phyloP scores from a whole-genome alignment of 2,113 vertebrate species.

The Sceloporus tristichus region DNA sequence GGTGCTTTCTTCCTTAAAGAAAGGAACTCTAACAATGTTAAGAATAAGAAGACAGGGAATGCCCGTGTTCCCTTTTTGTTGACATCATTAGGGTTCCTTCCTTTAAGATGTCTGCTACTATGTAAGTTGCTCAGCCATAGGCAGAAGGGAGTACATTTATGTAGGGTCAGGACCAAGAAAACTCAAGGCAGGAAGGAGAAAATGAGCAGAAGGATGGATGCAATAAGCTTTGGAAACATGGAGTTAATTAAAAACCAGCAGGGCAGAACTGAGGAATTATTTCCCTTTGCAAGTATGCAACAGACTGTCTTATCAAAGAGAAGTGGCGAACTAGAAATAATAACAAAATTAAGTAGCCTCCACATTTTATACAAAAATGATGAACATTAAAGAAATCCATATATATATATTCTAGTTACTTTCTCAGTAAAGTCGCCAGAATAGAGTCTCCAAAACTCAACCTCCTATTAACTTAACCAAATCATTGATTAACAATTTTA shows the following conservation, averaged over 20 bases:
- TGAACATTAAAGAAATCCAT: not conserved
- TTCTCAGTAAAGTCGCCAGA: not conserved
- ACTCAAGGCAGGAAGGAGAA: not conserved
- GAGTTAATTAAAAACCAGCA: not conserved
- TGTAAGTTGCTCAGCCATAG: not conserved
- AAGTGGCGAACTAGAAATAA: not conserved
- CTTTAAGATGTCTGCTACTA: not conserved
- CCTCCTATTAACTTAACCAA: not conserved
- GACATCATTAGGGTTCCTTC: not conserved
- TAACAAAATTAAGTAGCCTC: not conserved
- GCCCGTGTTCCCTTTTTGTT: too few relatives aligned
- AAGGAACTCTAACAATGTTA: too few relatives aligned
- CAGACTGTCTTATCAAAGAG: not conserved
- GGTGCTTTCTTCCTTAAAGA: not conserved
- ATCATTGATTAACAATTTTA: not conserved
- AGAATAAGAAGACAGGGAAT: not conserved
- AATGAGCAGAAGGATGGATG: not conserved
- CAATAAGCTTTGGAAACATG: not conserved
- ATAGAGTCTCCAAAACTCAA: not conserved
- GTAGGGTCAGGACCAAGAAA: not conserved
- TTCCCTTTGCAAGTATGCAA: not conserved
- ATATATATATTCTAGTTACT: not conserved
- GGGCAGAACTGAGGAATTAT: not conserved
- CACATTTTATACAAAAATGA: not conserved
- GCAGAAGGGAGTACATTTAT: not conserved